Evolutionary conservation across 1,140 invertebrate species (phyloP).

Genomic region (Nasonia vitripennis): DNA sequence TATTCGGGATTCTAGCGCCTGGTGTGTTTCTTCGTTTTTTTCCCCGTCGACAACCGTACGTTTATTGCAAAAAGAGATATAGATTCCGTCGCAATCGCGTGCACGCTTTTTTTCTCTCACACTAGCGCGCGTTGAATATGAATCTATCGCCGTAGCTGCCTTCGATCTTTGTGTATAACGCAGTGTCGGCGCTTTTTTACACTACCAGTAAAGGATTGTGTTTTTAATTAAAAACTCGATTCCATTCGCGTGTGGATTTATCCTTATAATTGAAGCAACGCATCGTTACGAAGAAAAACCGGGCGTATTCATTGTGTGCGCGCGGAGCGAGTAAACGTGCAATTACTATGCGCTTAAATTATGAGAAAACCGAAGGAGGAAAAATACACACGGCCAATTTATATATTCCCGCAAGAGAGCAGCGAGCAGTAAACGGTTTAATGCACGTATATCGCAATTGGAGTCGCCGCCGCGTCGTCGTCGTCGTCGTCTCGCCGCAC

Average conservation of each 20-base stretch:
- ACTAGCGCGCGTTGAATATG: neutral
- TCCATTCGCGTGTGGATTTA: neutral
- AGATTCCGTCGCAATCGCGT: neutral
- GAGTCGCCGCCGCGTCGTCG: neutral
- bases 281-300: too few relatives aligned
- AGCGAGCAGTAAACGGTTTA: neutral
- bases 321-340: neutral
- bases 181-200: neutral
- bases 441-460: slow-evolving; percentile 9
- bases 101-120: neutral
- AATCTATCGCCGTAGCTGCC: neutral
- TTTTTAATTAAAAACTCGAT: too few relatives aligned
- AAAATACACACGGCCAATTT: neutral
- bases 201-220: neutral
- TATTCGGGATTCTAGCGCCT: slow-evolving; percentile 7
- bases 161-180: too few relatives aligned
- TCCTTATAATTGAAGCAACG: neutral
- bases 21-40: neutral
- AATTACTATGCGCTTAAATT: neutral
- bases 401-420: neutral
- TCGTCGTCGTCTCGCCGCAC: neutral
- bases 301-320: too few relatives aligned
- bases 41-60: neutral
- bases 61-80: neutral
- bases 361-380: neutral